These are phyloP conservation scores for Drosophila fuyamai DNA, from an alignment of 1,140 invertebrate species.

Conservation along the genomic window DNA sequence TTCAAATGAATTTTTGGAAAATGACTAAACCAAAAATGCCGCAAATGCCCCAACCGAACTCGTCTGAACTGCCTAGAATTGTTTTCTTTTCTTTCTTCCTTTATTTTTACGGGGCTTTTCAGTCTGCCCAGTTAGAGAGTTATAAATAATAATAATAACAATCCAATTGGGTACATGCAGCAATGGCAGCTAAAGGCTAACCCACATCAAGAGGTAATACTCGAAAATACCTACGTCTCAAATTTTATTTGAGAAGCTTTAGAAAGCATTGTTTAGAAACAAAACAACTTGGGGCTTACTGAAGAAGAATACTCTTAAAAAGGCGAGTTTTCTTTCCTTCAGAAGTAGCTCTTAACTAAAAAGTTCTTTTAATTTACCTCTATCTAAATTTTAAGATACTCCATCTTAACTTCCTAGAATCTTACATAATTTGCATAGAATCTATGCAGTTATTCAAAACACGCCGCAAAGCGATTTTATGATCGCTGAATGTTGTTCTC, in stretches of 20 bases:
- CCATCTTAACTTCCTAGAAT: not conserved
- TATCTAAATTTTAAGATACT: too few relatives aligned
- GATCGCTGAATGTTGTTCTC: slow-evolving; percentile 13
- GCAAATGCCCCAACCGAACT: slow-evolving; percentile 32
- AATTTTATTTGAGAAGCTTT: slow-evolving; percentile 44
- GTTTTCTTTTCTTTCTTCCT: slow-evolving; percentile 41
- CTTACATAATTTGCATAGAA: not conserved
- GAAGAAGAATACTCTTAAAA: not conserved
- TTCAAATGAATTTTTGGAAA: slow-evolving; percentile 77
- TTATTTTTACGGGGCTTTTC: not conserved
- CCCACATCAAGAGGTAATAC: slow-evolving; percentile 60
- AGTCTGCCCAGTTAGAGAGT: slow-evolving; percentile 29
- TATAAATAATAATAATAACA: slow-evolving; percentile 61
- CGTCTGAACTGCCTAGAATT: slow-evolving; percentile 67
- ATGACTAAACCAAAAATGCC: slow-evolving; percentile 71
- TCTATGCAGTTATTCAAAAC: slow-evolving; percentile 13
- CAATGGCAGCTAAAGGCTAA: slow-evolving; percentile 62
- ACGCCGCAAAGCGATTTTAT: slow-evolving; percentile 31
- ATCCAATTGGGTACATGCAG: slow-evolving; percentile 49
- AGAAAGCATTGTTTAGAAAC: slow-evolving; percentile 2
- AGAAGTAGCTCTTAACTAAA: too few relatives aligned
- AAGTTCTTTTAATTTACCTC: too few relatives aligned
- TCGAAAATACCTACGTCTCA: slow-evolving; percentile 25
- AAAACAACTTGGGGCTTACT: not conserved
- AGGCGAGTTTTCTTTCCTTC: too few relatives aligned